Conservation (phyloP, 2,888 invertebrate genomes). For the Tortricodes alternella region DNA sequence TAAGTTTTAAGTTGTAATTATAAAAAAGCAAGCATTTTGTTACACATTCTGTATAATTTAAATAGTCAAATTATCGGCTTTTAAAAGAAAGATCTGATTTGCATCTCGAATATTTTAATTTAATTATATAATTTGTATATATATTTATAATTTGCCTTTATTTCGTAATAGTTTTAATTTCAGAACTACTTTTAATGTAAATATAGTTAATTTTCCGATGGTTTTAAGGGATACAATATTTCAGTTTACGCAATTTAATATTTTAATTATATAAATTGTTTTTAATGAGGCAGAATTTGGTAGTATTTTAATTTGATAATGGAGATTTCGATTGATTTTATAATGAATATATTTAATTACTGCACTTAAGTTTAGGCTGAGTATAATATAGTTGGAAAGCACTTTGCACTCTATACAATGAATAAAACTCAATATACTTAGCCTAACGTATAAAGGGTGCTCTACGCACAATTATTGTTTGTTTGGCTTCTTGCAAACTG, state of each 20-base stretch:
- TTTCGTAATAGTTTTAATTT: slow-evolving; percentile 34
- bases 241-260: slow-evolving; percentile 51
- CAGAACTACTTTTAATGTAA: slow-evolving; percentile 46
- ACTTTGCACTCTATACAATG: background rate
- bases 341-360: slow-evolving; percentile 26
- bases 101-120: slow-evolving; percentile 33
- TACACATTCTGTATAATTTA: slow-evolving; percentile 9
- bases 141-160: slow-evolving; percentile 22
- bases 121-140: slow-evolving; percentile 36
- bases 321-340: background rate
- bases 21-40: slow-evolving; percentile 5
- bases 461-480: slow-evolving; percentile 5
- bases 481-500: background rate
- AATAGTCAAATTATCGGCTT: background rate
- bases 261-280: slow-evolving; percentile 43
- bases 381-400: slow-evolving; percentile 1
- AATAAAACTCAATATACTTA: slow-evolving; percentile 3
- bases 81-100: slow-evolving; percentile 33
- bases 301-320: slow-evolving; percentile 44
- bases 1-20: slow-evolving; percentile 23
- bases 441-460: slow-evolving; percentile 14
- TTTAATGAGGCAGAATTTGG: slow-evolving; percentile 45
- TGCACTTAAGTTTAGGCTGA: slow-evolving; percentile 8
- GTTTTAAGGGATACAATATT: slow-evolving; percentile 30
- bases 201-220: slow-evolving; percentile 39